phyloP scores from a whole-genome alignment of 2,797 vertebrate species.

The Taenioides sp. region DNA sequence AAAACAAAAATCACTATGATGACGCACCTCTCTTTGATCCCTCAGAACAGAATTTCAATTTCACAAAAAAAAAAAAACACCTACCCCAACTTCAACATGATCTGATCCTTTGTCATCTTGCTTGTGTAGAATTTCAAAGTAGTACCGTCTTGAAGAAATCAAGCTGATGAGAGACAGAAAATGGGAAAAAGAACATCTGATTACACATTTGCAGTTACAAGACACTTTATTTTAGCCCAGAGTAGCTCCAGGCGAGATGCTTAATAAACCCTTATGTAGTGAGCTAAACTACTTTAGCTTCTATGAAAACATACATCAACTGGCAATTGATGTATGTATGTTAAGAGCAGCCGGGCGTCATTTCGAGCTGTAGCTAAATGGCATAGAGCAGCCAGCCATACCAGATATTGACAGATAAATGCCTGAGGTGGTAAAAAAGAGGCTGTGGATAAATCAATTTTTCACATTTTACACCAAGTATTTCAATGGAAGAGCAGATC shows the following conservation, averaged over 20 bases:
- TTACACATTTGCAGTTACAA: slow-evolving; percentile 22
- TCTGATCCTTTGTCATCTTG: slow-evolving; percentile 95
- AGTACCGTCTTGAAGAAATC: slow-evolving; percentile 91
- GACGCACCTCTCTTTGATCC: background rate
- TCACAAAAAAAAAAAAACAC: slow-evolving; percentile 50
- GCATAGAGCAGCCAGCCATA: slow-evolving; percentile 26
- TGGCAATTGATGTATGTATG: no score
- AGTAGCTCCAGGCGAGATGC: background rate
- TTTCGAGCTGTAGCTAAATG: slow-evolving; percentile 17
- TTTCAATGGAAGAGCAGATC: slow-evolving; percentile 24
- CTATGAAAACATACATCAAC: slow-evolving; percentile 21
- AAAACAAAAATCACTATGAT: background rate
- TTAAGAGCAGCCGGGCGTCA: slow-evolving; percentile 33
- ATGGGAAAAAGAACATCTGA: slow-evolving; percentile 13
- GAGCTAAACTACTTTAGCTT: slow-evolving; percentile 25
- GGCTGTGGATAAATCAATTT: slow-evolving; percentile 46
- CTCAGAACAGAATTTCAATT: background rate
- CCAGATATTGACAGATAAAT: slow-evolving; percentile 42
- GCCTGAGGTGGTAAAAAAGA: slow-evolving; percentile 47
- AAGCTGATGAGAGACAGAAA: slow-evolving; percentile 68
- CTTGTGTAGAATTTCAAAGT: slow-evolving; percentile 98
- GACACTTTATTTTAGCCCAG: background rate
- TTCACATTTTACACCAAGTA: slow-evolving; percentile 42
- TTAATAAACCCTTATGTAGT: slow-evolving; percentile 6
- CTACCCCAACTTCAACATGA: slow-evolving; percentile 97